Conservation (phyloP, 2,797 vertebrate species). For the Silurus aristotelis region DNA sequence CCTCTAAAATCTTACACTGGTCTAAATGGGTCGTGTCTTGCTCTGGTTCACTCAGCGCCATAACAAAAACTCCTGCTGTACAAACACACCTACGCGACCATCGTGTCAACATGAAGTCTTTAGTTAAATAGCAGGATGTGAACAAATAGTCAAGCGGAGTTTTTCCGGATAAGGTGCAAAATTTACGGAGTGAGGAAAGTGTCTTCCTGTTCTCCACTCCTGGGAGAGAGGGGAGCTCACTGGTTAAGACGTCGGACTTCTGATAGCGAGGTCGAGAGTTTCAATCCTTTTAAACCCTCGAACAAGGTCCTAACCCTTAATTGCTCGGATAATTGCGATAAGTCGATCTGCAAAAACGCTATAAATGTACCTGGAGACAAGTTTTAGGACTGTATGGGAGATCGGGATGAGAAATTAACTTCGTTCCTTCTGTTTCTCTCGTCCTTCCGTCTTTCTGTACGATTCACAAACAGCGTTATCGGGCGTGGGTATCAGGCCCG, state of each 20-base stretch:
- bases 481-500: slow-evolving; percentile 42
- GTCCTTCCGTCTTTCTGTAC: slow-evolving; percentile 42
- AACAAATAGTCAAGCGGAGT: not conserved
- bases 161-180: not conserved
- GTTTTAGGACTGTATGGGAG: slow-evolving; percentile 50
- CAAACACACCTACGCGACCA: not conserved
- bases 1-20: too few relatives aligned
- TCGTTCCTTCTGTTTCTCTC: slow-evolving; percentile 52
- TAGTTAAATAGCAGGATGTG: not conserved
- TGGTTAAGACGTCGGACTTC: too few relatives aligned
- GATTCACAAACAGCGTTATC: slow-evolving; percentile 71
- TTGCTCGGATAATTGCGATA: too few relatives aligned
- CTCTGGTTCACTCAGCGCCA: not conserved
- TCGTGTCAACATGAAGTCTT: not conserved
- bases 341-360: too few relatives aligned
- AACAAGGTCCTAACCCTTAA: too few relatives aligned
- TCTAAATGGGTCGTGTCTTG: too few relatives aligned
- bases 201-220: not conserved
- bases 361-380: not conserved
- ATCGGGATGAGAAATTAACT: slow-evolving; percentile 63
- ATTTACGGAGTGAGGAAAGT: slow-evolving; percentile 7
- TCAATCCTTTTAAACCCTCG: too few relatives aligned
- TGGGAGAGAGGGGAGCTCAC: not conserved
- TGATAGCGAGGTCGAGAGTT: too few relatives aligned
- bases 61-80: not conserved